A percentile compares a stretch with the other conserved stretches of the same genome.
These are phyloP conservation scores for Pissodes strobi DNA, from an alignment of 1,140 invertebrate species.

Conservation along the genomic window DNA sequence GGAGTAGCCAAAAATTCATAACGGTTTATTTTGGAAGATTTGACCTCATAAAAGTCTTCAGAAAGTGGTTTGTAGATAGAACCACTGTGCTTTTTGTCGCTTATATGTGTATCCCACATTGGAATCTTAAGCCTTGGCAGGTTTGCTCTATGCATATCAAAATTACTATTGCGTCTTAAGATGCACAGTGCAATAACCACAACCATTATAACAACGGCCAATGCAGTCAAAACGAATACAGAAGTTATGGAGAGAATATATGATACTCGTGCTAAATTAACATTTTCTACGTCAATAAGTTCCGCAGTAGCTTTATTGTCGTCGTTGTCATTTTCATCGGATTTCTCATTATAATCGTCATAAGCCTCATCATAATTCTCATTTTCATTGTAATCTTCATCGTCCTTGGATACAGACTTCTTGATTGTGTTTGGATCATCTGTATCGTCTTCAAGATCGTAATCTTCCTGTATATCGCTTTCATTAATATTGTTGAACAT, in stretches of 20 bases:
- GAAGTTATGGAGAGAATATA: constrained; percentile 54
- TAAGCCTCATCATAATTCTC: constrained; percentile 50
- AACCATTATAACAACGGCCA: constrained; percentile 53
- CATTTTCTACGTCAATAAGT: constrained; percentile 24
- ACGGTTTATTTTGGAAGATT: constrained; percentile 42
- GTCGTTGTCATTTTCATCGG: constrained; percentile 50
- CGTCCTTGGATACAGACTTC: constrained; percentile 39
- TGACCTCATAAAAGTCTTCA: constrained; percentile 47
- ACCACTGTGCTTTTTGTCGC: constrained; percentile 52
- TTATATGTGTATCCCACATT: constrained; percentile 37
- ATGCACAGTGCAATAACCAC: constrained; percentile 45
- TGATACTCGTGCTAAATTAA: constrained; percentile 36
- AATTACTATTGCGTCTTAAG: constrained; percentile 40
- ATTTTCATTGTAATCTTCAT: constrained; percentile 46
- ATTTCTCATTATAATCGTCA: constrained; percentile 51
- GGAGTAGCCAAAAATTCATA: constrained; percentile 41
- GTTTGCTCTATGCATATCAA: constrained; percentile 45
- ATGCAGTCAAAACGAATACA: constrained; percentile 57
- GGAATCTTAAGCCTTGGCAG: constrained; percentile 49
- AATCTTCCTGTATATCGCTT: constrained; percentile 47
- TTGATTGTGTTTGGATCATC: constrained; percentile 23
- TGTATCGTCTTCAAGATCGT: constrained; percentile 45
- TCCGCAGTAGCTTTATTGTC: constrained; percentile 37
- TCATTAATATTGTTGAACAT: constrained; percentile 37
- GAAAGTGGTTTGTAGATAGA: constrained; percentile 52